Conservation (phyloP, 2,888 invertebrate genomes). For the Tenthredo distinguenda region DNA sequence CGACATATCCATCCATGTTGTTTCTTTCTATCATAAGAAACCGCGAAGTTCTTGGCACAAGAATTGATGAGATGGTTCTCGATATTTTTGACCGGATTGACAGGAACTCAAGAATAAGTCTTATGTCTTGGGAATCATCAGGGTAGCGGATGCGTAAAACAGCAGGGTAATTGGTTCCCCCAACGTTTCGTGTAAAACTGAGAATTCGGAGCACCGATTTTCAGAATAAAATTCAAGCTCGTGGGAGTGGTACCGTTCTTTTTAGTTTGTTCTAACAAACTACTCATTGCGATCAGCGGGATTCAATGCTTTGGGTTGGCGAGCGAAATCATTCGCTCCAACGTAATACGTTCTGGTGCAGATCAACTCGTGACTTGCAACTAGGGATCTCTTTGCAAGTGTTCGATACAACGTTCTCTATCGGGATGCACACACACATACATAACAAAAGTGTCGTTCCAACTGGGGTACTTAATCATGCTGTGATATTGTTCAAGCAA, state of each 20-base stretch:
- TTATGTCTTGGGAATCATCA: background rate
- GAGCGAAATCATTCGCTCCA: background rate
- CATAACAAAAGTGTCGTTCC: constrained; percentile 76
- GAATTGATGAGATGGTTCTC: constrained; percentile 89
- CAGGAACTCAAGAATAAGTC: constrained; percentile 86
- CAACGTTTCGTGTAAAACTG: constrained; percentile 14
- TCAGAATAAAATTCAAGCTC: background rate
- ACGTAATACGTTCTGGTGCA: constrained; percentile 36
- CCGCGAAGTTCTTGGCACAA: constrained; percentile 82
- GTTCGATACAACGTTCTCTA: background rate
- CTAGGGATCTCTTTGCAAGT: constrained; percentile 29
- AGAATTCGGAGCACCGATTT: background rate
- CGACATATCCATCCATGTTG: too few species aligned
- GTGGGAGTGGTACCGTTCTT: background rate
- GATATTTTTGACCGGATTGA: constrained; percentile 95
- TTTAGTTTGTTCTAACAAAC: background rate
- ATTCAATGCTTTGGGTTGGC: constrained; percentile 16
- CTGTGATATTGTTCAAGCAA: constrained; percentile 33
- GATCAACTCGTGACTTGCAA: constrained; percentile 46
- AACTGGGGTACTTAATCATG: constrained; percentile 2
- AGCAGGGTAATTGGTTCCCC: constrained; percentile 14
- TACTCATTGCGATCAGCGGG: constrained; percentile 8
- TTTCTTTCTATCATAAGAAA: too few species aligned
- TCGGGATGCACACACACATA: constrained; percentile 33
- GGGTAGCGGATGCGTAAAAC: constrained; percentile 48